A percentile compares a stretch with the other conserved stretches of the same genome.
phyloP scores from a whole-genome alignment of 2,113 vertebrate species.

The Xiphophorus couchianus region DNA sequence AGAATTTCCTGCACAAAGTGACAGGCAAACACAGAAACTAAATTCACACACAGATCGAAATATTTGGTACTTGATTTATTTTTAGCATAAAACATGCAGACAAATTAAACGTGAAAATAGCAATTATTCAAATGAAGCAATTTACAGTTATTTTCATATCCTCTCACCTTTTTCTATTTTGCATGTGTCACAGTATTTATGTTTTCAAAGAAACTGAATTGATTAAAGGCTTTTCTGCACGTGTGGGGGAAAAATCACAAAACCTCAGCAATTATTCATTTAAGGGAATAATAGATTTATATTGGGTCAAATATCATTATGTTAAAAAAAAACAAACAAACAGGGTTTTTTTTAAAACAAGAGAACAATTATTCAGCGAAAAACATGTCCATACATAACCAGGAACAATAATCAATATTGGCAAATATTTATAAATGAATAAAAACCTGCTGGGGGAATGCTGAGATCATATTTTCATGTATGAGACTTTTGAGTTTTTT shows the following conservation, averaged over 20 bases:
- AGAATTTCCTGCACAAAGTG: no score
- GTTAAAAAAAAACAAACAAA: no score
- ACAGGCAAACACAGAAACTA: no score
- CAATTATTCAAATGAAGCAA: background rate
- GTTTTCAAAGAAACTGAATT: background rate
- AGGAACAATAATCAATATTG: no score
- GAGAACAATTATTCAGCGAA: no score
- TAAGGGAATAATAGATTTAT: background rate
- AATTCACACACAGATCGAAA: no score
- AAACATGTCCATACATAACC: no score
- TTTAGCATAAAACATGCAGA: background rate
- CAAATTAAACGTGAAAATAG: background rate
- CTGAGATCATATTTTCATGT: no score
- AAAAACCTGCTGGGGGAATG: no score
- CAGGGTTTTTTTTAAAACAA: no score
- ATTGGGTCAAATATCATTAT: background rate
- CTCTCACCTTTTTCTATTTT: background rate
- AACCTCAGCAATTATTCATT: background rate
- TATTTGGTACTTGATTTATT: background rate
- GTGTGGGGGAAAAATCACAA: background rate
- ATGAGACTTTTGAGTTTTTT: no score
- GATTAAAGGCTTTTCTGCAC: background rate
- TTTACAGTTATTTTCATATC: background rate
- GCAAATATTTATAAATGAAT: no score
- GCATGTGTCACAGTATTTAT: background rate